Percentiles rank a stretch among this genome's conserved stretches.
Evolutionary conservation across 2,797 vertebrate species (phyloP).

Genomic region (Falco concolor): DNA sequence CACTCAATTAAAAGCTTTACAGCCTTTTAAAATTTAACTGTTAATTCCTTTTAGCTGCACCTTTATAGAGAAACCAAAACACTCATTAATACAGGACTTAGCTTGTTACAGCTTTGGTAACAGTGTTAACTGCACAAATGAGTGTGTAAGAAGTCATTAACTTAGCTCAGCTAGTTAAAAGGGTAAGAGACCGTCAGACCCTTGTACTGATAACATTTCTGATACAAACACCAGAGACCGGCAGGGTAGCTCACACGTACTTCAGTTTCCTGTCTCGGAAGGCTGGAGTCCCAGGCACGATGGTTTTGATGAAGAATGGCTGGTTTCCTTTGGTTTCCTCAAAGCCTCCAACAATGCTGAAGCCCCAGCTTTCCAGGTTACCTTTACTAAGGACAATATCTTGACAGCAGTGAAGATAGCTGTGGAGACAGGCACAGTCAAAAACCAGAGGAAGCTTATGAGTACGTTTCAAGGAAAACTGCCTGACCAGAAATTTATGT

Average conservation of each 20-base stretch:
- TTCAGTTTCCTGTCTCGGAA: conserved; percentile 88
- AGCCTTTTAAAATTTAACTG: background rate
- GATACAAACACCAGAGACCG: background rate
- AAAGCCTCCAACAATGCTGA: conserved; percentile 93
- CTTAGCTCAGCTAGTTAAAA: background rate
- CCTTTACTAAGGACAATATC: conserved; percentile 88
- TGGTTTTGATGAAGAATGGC: conserved; percentile 96
- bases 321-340: conserved; percentile 90
- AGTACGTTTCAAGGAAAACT: background rate
- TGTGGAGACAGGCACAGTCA: conserved; percentile 24
- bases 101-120: background rate
- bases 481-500: no score
- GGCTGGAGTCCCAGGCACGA: conserved; percentile 90
- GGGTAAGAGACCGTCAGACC: background rate
- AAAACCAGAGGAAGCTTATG: background rate
- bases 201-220: rapidly evolving
- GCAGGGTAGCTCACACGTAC: conserved; percentile 67
- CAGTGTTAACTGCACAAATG: background rate
- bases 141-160: rapidly evolving
- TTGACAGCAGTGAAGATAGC: conserved; percentile 89
- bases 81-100: background rate
- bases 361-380: conserved; percentile 91
- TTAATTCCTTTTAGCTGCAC: background rate
- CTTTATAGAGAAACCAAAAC: background rate
- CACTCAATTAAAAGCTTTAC: background rate